Evolutionary conservation across 2,797 vertebrate genomes (phyloP).

Genomic region (Tenualosa ilisha): DNA sequence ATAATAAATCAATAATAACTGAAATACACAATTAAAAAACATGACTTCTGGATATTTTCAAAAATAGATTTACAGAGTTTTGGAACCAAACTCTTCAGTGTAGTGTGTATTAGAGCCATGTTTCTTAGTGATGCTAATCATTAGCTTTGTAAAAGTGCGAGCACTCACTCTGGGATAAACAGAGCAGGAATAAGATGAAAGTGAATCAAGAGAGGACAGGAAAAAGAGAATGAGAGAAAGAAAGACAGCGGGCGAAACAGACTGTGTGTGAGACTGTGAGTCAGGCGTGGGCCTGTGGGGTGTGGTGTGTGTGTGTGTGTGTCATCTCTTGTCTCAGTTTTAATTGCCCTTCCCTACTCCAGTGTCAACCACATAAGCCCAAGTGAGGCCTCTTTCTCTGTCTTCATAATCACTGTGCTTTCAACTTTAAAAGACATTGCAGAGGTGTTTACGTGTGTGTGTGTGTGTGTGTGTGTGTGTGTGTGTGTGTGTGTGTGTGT

Average conservation of each 20-base stretch:
- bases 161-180: background rate
- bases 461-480: background rate
- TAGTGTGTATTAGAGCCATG: background rate
- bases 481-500: background rate
- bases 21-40: too few relatives aligned
- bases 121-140: too few relatives aligned
- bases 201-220: background rate
- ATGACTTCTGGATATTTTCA: too few relatives aligned
- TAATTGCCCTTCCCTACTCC: background rate
- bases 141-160: too few relatives aligned
- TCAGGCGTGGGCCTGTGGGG: background rate
- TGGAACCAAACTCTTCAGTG: too few relatives aligned
- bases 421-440: background rate
- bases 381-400: background rate
- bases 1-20: too few relatives aligned
- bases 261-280: background rate
- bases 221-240: background rate
- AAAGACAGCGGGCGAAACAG: background rate
- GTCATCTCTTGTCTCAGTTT: background rate
- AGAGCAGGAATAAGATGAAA: background rate
- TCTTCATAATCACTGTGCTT: background rate
- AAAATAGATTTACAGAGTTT: too few relatives aligned
- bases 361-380: background rate
- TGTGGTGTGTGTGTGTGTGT: too few relatives aligned
- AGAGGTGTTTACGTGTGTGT: background rate